Evolutionary conservation across 2,113 vertebrate species (phyloP).

Genomic region (Maccullochella peelii): DNA sequence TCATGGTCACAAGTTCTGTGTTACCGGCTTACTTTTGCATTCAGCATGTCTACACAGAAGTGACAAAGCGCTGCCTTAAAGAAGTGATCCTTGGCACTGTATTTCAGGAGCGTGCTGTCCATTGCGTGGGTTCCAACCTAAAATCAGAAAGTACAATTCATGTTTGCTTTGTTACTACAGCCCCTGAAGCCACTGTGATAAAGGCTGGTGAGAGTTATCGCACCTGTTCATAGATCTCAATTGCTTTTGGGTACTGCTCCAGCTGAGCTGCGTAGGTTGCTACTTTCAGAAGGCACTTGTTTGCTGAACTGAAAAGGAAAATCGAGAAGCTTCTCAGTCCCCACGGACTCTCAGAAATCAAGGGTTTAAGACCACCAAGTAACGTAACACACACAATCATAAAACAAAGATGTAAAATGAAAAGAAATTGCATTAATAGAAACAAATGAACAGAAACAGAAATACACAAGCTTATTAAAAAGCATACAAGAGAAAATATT

Average conservation of each 20-base stretch:
- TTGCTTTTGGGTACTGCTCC: constrained; percentile 93
- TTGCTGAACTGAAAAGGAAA: constrained; percentile 87
- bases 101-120: constrained; percentile 94
- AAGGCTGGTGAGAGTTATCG: neutral
- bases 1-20: neutral
- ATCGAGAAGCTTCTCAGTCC: constrained; percentile 5
- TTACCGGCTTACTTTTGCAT: constrained; percentile 86
- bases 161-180: neutral
- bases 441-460: neutral
- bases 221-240: constrained; percentile 95
- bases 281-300: constrained; percentile 96
- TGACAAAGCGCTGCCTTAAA: constrained; percentile 95
- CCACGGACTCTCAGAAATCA: neutral
- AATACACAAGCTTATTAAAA: neutral
- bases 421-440: neutral
- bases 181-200: accelerated
- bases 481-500: neutral
- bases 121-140: constrained; percentile 90
- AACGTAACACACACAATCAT: too few relatives aligned
- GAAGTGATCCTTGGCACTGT: constrained; percentile 95
- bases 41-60: constrained; percentile 95
- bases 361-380: neutral
- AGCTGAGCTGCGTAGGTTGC: constrained; percentile 92
- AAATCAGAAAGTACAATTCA: neutral
- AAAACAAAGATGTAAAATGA: neutral